Base-by-base conservation (phyloP, 2,888 invertebrate species). In the Auanema freiburgensis region DNA sequence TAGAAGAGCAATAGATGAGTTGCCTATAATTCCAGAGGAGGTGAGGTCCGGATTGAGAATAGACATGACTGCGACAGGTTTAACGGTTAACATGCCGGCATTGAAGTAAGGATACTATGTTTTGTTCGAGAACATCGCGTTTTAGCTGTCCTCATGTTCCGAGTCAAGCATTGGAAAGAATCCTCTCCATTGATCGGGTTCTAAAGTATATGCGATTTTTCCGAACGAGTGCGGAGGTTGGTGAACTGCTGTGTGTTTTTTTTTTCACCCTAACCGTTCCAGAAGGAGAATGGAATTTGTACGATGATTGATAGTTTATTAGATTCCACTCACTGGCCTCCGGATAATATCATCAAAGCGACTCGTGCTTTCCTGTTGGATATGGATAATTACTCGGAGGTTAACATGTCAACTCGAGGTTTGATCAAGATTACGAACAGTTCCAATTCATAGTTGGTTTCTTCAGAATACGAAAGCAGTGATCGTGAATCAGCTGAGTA, bases 81-180 rank as follows among this genome's bases (percentile, higher is more conserved):
- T 62, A n/a, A 12, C 16, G 2, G 52, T 62, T 1, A 18, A 25
- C 16, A 16, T 62, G 23, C 62, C 62, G 10, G 18, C 24, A 14
- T 50, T 57, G 16, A n/a, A 12, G 62, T 62, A 50, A 23, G 44
- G 12, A 16, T 44, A 44, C 43, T 44, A n/a, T n/a, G n/a, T 44
- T n/a, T 25, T 33, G 16, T 16, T 16, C 46, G 3, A 16, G 10
- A 46, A 21, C 10, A 6, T 24, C 43, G 6, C 46, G 6, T 46
- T 62, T 41, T 21, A 62, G 62, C 6, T 33, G 41, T 25, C 62
- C 62, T 18, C n/a, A 50, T 14, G 25, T 62, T 11, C 56, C 62
- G 25, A 42, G 49, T 40, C 62, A 56, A 10, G 49, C 62, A 10
- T 14, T 62, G 40, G 62, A 62, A 49, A 25, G 62, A 40, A 25